These are phyloP conservation scores for Pavo muticus DNA, from an alignment of 2,113 vertebrate species.

Conservation along the genomic window DNA sequence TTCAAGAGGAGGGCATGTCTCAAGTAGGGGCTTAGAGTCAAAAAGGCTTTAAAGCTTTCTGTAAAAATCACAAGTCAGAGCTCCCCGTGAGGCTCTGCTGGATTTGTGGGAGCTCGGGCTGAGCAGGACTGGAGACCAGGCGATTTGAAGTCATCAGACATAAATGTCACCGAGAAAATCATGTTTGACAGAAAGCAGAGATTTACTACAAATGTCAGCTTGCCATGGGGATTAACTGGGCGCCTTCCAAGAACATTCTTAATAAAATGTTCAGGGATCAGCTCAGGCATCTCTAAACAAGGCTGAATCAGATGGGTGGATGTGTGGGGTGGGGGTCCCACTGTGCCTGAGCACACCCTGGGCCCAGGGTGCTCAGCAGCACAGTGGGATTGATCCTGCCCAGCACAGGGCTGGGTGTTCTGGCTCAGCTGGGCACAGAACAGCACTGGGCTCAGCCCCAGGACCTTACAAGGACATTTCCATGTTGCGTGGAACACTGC, in stretches of 20 bases:
- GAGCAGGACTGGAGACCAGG: constrained; percentile 5
- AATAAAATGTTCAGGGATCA: not conserved
- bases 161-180: not conserved
- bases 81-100: not conserved
- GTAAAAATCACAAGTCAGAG: not conserved
- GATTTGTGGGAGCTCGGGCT: not conserved
- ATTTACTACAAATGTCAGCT: constrained; percentile 44
- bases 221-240: constrained; percentile 31
- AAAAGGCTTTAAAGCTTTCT: not conserved
- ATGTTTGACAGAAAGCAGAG: constrained; percentile 29
- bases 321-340: not conserved
- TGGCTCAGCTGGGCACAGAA: not conserved
- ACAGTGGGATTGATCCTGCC: fast-evolving
- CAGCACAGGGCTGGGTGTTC: not conserved
- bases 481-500: not conserved
- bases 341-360: fast-evolving
- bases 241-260: not conserved
- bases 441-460: not conserved
- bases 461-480: not conserved
- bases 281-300: not conserved
- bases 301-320: fast-evolving
- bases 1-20: not conserved
- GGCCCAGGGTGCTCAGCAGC: fast-evolving
- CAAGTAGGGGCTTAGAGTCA: not conserved
- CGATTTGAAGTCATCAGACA: not conserved